Percentiles rank a stretch among this genome's conserved stretches.
Conservation (phyloP, 2,797 vertebrate genomes). For the Leptoclinus maculatus region DNA sequence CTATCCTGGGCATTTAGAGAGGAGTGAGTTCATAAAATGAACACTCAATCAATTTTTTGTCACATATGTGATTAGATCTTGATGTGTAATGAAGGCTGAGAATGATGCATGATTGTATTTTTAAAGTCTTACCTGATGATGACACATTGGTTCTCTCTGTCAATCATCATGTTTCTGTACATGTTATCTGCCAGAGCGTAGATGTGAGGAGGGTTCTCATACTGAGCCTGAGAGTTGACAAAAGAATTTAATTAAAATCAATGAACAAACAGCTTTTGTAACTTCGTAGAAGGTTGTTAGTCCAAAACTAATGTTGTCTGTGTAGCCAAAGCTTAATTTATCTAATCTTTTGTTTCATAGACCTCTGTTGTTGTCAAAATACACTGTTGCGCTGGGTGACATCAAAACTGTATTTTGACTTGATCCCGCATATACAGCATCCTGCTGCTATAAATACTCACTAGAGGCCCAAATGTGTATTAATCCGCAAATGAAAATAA, state of each 20-base stretch:
- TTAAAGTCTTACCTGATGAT: slow-evolving; percentile 93
- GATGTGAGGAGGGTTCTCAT: slow-evolving; percentile 99
- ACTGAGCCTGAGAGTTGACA: slow-evolving; percentile 88
- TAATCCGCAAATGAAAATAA: neutral
- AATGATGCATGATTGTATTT: neutral
- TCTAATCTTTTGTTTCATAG: neutral
- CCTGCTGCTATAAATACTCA: neutral
- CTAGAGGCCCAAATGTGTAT: neutral
- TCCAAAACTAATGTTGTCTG: neutral
- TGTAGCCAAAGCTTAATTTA: neutral
- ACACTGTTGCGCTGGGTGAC: neutral
- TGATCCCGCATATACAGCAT: neutral
- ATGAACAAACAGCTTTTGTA: neutral
- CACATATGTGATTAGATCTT: slow-evolving; percentile 2
- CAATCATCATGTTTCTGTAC: slow-evolving; percentile 99
- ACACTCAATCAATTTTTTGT: neutral
- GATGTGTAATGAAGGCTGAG: neutral
- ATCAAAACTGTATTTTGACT: neutral
- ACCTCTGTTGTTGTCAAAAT: neutral
- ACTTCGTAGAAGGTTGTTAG: neutral
- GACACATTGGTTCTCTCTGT: slow-evolving; percentile 98
- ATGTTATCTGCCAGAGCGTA: slow-evolving; percentile 98
- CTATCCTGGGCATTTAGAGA: neutral
- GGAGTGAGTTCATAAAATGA: neutral
- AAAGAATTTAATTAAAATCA: slow-evolving; percentile 10